Evolutionary conservation across 2,888 invertebrate species (phyloP), one percentile per base, ranked within the genome.

Genomic region (Melinaea marsaeus): DNA sequence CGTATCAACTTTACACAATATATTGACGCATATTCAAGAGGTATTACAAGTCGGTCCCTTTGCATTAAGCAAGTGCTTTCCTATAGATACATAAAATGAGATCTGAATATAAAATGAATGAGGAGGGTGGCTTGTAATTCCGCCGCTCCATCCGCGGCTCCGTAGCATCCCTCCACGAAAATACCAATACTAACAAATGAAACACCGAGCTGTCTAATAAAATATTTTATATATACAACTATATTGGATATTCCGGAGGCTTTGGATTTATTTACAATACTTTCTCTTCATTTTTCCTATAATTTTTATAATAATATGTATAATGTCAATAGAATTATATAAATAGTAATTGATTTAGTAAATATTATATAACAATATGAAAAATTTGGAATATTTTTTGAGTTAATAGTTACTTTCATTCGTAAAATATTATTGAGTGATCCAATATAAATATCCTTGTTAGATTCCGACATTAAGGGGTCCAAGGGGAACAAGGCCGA

Each of bases 101-200:
- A 62, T 62, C 57, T 62, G 64, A 64, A 64, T 64, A 61, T 61
- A 57, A 59, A 65, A 62, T 57, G 57, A 57, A 65, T 57, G 57
- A 57, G 48, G 46, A 56, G 65, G 65, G 62, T 48, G 62, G 47
- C 62, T 65, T 62, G 62, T 60, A 56, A 62, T 62, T 58, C 47
- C 64, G 64, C 13, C 13, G 54, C 57, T 59, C 57, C 59, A 61
- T 58, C 60, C 46, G 51, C 57, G 37, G 51, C 60, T 55, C 32
- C 42, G 11, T 32, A 56, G 5, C 45, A 57, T 57, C 64, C 59
- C 60, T 58, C 11, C 58, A 22, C 46, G 57, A 46, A 65, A 63
- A 66, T 66, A 59, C 62, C 58, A 68, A 66, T 66, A 63, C 32
- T 55, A 61, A 64, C 62, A 62, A 65, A 64, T 68, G 60, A 64